Percentiles rank a stretch among this genome's conserved stretches.
Evolutionary conservation across 1,140 invertebrate genomes (phyloP).

Genomic region (Cyrtorhinus lividipennis): DNA sequence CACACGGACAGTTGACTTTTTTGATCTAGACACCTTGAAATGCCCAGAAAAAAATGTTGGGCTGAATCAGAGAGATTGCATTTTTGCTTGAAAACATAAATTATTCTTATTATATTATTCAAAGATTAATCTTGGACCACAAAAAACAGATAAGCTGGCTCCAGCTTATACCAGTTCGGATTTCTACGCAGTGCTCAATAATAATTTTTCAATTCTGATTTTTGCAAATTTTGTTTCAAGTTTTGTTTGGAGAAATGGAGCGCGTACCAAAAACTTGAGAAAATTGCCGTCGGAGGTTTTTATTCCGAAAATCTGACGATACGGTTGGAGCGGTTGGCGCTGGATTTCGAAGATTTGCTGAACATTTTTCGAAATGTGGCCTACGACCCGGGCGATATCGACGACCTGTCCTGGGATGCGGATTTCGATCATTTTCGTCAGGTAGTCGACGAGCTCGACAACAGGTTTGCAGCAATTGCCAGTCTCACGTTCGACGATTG

Average conservation of each 20-base stretch:
- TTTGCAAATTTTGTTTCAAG: too few species aligned
- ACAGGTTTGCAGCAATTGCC: slow-evolving; percentile 56
- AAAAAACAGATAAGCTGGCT: slow-evolving; percentile 1
- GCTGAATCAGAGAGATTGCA: too few species aligned
- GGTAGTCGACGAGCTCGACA: slow-evolving; percentile 50
- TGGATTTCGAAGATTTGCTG: slow-evolving; percentile 57
- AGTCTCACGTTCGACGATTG: slow-evolving; percentile 62
- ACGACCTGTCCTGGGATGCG: slow-evolving; percentile 43
- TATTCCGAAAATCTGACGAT: slow-evolving; percentile 48
- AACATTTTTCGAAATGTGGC: slow-evolving; percentile 49
- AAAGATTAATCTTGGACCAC: too few species aligned
- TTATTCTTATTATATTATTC: too few species aligned
- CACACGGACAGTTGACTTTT: too few species aligned
- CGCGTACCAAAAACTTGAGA: slow-evolving; percentile 76
- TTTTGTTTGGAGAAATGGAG: slow-evolving; percentile 51
- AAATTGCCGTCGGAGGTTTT: slow-evolving; percentile 66
- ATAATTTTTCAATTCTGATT: background rate
- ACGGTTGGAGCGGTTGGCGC: slow-evolving; percentile 39
- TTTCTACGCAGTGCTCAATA: background rate
- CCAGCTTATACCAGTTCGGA: background rate
- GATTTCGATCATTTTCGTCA: slow-evolving; percentile 44
- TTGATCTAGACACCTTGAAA: too few species aligned
- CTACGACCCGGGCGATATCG: slow-evolving; percentile 52
- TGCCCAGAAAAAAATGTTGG: too few species aligned
- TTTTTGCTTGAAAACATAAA: too few species aligned